These are phyloP conservation scores for Dendroctonus ponderosae DNA, from an alignment of 1,140 invertebrate species.

Conservation along the genomic window DNA sequence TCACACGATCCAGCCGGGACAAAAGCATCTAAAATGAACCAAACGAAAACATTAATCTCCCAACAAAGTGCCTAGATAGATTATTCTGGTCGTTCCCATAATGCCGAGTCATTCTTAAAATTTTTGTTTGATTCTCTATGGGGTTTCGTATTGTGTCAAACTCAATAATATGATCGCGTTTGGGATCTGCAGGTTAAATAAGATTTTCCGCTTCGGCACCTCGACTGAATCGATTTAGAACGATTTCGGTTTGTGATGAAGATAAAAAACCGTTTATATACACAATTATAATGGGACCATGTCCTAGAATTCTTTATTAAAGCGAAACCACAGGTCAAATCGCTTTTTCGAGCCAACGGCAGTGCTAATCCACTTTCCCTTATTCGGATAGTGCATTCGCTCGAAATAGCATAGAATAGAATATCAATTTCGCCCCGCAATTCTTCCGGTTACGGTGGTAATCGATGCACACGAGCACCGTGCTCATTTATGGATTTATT, in stretches of 20 bases:
- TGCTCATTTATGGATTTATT: constrained; percentile 3
- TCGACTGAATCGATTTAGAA: constrained; percentile 16
- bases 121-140: constrained; percentile 29
- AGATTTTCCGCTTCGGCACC: constrained; percentile 21
- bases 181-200: constrained; percentile 12
- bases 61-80: constrained; percentile 2
- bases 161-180: constrained; percentile 17
- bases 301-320: neutral
- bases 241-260: constrained; percentile 13
- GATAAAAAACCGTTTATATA: constrained; percentile 1
- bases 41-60: constrained; percentile 25
- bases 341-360: neutral
- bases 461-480: constrained; percentile 3
- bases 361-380: neutral
- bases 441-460: constrained; percentile 11
- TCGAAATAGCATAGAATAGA: constrained; percentile 10
- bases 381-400: constrained; percentile 5
- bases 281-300: constrained; percentile 3
- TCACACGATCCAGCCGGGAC: constrained; percentile 17
- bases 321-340: neutral
- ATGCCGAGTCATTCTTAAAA: constrained; percentile 26
- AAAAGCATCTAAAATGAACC: constrained; percentile 1
- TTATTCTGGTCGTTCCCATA: neutral
- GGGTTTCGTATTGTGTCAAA: constrained; percentile 27
- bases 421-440: constrained; percentile 9